Conservation (phyloP, 2,888 invertebrate species). For the Protonemura montana region DNA sequence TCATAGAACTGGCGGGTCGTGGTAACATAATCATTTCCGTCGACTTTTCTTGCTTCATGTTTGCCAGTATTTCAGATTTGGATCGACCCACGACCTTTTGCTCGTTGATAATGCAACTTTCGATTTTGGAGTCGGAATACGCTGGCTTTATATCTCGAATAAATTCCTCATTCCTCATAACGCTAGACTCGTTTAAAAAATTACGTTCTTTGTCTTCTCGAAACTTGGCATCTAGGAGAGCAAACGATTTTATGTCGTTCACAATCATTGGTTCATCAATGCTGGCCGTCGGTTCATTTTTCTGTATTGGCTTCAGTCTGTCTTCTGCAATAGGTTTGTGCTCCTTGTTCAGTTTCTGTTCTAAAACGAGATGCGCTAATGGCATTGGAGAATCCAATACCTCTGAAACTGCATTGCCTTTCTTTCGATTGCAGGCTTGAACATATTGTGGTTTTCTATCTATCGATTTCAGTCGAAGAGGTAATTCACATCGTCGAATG, state of each 20-base stretch:
- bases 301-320: no score
- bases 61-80: neutral
- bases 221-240: neutral
- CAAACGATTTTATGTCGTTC: neutral
- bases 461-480: neutral
- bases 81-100: neutral
- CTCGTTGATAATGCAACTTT: neutral
- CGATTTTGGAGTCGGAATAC: neutral
- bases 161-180: neutral
- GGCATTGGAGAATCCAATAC: no score
- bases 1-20: neutral
- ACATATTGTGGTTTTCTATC: no score
- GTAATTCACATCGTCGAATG: neutral
- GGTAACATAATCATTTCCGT: neutral
- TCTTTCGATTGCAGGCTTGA: no score
- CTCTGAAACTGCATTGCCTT: no score
- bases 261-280: neutral
- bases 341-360: no score
- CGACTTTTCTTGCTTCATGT: neutral
- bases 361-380: no score
- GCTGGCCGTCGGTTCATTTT: neutral
- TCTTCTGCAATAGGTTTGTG: no score
- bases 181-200: neutral
- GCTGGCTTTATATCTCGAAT: neutral
- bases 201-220: neutral